A percentile compares a stretch with the other conserved stretches of the same genome.
Conservation (phyloP, 92 coral and sea anemone species). For the Paragorgia papillata region DNA sequence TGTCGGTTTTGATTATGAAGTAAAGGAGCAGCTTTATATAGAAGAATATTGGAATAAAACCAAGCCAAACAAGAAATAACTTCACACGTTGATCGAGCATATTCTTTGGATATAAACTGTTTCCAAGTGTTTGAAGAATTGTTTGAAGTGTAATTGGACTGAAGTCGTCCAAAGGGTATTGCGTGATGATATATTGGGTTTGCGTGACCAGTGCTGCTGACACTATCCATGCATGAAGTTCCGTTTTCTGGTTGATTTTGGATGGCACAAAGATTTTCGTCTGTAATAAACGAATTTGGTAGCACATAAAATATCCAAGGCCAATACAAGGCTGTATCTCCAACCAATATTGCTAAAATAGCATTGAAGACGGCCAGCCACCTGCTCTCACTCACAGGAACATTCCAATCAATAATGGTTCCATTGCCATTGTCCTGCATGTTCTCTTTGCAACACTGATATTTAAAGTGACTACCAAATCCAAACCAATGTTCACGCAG, state of each 20-base stretch:
- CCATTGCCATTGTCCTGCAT: background rate
- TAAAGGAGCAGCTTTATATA: conserved; percentile 50
- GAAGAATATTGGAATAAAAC: conserved; percentile 53
- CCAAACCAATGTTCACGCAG: conserved; percentile 53
- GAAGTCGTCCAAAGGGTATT: conserved; percentile 43
- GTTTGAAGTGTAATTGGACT: conserved; percentile 42
- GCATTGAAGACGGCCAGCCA: conserved; percentile 52
- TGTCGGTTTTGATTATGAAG: conserved; percentile 40
- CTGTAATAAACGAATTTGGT: conserved; percentile 22
- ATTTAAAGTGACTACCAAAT: conserved; percentile 50
- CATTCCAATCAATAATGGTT: conserved; percentile 30
- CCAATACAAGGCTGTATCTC: conserved; percentile 35
- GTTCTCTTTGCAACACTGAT: conserved; percentile 44
- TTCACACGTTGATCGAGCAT: conserved; percentile 27
- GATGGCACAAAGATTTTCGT: too few species aligned
- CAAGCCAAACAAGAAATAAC: conserved; percentile 35
- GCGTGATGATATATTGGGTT: background rate
- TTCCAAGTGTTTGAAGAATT: conserved; percentile 1
- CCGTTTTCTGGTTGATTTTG: too few species aligned
- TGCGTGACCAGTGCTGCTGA: too few species aligned
- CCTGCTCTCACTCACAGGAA: conserved; percentile 41
- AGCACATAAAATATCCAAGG: conserved; percentile 40
- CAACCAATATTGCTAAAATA: conserved; percentile 33
- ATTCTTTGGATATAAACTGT: conserved; percentile 4
- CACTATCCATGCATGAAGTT: too few species aligned